Base-by-base conservation (phyloP, 2,888 invertebrate species). In the Galeopsomyia nigrocyanea region DNA sequence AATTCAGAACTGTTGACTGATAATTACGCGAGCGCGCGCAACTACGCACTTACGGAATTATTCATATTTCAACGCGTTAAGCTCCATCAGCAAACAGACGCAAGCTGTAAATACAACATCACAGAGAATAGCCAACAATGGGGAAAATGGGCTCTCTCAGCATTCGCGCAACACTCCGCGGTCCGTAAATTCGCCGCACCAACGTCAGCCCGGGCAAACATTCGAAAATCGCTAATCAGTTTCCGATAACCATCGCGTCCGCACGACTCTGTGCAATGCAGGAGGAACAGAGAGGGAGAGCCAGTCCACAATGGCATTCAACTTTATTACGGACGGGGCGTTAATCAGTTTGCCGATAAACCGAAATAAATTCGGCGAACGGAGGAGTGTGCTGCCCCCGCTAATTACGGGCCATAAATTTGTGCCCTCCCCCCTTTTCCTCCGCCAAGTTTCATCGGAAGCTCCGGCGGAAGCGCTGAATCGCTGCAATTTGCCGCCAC, bases 341-440 rank as follows among this genome's bases (percentile, higher is more conserved):
- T 57, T 72, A 67, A 72, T 72, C 67, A 72, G 67, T 72, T 72
- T 63, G 16, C 63, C 62, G 57, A 72, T 72, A 72, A 67, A 67
- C 66, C 67, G 67, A 72, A 67, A 72, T 72, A 72, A 72, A 72
- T 71, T 71, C 61, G 60, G 21, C 31, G 39, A 39, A 39, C 39
- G 39, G 39, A 39, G 39, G 10, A 60, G 55, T 21, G 50, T 6
- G 13, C 46, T 7, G 57, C 9, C 49, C 9, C 31, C 49, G 71
- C 61, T 56, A 60, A 71, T 71, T 71, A 65, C 65, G n/a, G 26
- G 6, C 64, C 57, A 26, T 17, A 56, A 53, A 50, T 56, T 50
- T 31, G 39, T 10, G 47, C 10, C 21, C 39, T 22, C 31, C 47
- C 22, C 22, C 31, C 13, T 26, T 39, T 39, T 13, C 39, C 39